Evolutionary conservation across 2,113 vertebrate species (phyloP), one percentile per base, ranked within the genome.

Genomic region (Bos javanicus): DNA sequence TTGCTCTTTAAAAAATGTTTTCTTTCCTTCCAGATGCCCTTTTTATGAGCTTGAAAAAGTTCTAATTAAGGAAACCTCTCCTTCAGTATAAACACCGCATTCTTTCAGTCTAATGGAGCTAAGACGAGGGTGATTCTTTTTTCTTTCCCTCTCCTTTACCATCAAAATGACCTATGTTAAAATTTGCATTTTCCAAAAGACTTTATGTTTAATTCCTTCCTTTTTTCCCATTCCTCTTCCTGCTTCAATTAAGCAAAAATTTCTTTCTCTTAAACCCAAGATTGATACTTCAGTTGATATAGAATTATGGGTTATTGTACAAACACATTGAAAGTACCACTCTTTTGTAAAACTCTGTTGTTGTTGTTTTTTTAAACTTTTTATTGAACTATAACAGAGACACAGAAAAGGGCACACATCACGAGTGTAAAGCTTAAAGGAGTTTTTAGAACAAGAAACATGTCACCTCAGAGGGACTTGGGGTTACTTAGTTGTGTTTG

Each of bases 61-160:
- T 97, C 97, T 98, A 98, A 98, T 98, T 98, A 98, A 97, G 98
- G 89, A 80, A 98, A 98, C 98, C 96, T 98, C 98, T 97, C 78
- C 97, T 98, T 98, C 98, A 96, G 97, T 98, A 3, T 71, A 98
- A 98, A 98, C 97, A 98, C 96, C 97, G 92, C 89, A 78, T 98
- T 98, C 96, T 98, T 98, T 96, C 93, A 97, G 97, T 97, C 97
- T 97, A 98, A 98, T 92, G 90, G 89, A 89, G 95, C 62, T 17
- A 67, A 98, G 96, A 98, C 97, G 94, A 97, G 83, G 83, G 3
- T 0, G 57, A 82, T 89, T 48, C 36, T 96, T 98, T 98, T 78
- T 97, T n/a, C 26, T 83, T 57, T 17, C 8, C 80, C 3, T 81
- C 23, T 96, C 30, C 43, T 94, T 90, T 74, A 46, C 28, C 48